phyloP scores from a whole-genome alignment of 2,797 vertebrate genomes.

The Tinamus major region DNA sequence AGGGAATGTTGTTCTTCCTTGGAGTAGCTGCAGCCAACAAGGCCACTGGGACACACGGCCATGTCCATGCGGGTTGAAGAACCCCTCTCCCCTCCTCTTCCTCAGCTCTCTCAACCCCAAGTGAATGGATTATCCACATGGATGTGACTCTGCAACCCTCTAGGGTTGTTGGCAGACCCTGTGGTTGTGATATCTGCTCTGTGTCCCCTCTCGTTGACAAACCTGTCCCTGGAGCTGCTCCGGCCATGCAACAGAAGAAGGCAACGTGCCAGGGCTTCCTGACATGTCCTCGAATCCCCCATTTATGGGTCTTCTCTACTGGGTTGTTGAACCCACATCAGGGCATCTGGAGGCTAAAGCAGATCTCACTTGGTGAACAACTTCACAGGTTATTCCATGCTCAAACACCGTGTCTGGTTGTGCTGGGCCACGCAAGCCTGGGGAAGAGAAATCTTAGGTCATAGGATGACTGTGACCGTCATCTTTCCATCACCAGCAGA shows the following conservation, averaged over 20 bases:
- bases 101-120: neutral
- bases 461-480: neutral
- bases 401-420: rapidly evolving
- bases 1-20: neutral
- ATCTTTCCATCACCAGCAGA: neutral
- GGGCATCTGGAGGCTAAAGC: neutral
- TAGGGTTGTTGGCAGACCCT: no score
- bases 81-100: neutral
- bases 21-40: neutral
- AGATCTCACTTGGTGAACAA: neutral
- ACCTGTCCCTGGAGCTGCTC: neutral
- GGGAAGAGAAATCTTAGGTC: neutral
- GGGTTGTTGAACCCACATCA: no score
- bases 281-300: neutral
- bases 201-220: neutral
- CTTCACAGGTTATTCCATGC: neutral
- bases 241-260: neutral
- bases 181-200: neutral
- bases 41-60: neutral
- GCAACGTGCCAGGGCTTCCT: no score
- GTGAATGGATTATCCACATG: neutral
- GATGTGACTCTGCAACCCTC: rapidly evolving
- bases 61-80: neutral
- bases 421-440: neutral
- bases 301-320: neutral